Evolutionary conservation across 1,140 invertebrate species (phyloP).

Genomic region (Drosophila mayri): DNA sequence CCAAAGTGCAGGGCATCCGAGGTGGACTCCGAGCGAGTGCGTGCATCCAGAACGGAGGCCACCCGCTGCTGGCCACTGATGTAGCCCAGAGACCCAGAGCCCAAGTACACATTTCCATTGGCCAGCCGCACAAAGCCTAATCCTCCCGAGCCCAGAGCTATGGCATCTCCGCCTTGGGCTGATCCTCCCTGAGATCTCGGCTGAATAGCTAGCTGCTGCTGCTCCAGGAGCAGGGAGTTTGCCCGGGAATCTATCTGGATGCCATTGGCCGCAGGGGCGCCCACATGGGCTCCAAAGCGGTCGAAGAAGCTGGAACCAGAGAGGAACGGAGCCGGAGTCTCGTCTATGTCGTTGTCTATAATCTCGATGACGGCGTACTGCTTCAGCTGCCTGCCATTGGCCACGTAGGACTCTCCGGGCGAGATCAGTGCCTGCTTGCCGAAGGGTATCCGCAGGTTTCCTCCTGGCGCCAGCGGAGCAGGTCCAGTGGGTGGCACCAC

Average conservation of each 20-base stretch:
- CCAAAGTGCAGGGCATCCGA: slow-evolving; percentile 79
- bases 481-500: slow-evolving; percentile 33
- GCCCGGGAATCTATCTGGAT: slow-evolving; percentile 67
- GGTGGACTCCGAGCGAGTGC: slow-evolving; percentile 68
- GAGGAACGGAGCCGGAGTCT: slow-evolving; percentile 67
- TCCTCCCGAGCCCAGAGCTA: slow-evolving; percentile 80
- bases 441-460: slow-evolving; percentile 68
- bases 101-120: slow-evolving; percentile 79
- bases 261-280: slow-evolving; percentile 28
- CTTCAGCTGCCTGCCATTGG: slow-evolving; percentile 79
- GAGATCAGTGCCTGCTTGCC: slow-evolving; percentile 68
- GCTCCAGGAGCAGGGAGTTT: slow-evolving; percentile 59
- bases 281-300: slow-evolving; percentile 61
- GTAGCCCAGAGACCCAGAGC: slow-evolving; percentile 81
- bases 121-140: slow-evolving; percentile 76
- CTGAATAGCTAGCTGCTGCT: slow-evolving; percentile 63
- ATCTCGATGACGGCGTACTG: slow-evolving; percentile 82
- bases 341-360: slow-evolving; percentile 79
- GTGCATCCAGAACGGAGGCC: slow-evolving; percentile 65
- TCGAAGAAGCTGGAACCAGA: slow-evolving; percentile 59
- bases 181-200: slow-evolving; percentile 35
- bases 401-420: slow-evolving; percentile 66
- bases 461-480: slow-evolving; percentile 17
- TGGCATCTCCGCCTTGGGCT: slow-evolving; percentile 40
- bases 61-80: slow-evolving; percentile 74